Conservation (phyloP, 2,797 vertebrate species). For the Phalanger gymnotis region DNA sequence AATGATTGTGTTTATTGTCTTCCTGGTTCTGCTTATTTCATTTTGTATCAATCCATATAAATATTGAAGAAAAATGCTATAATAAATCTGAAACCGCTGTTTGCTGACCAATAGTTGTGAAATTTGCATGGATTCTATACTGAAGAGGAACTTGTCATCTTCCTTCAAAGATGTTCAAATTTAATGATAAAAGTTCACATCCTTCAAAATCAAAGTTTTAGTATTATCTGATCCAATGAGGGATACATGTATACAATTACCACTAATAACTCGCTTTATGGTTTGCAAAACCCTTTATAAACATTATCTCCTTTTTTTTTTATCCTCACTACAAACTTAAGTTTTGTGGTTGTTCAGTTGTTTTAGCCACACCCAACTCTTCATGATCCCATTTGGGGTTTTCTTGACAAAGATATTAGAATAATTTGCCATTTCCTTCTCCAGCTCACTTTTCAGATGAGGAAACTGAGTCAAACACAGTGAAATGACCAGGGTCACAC, state of each 20-base stretch:
- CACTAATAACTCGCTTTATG: background rate
- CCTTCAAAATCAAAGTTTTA: background rate
- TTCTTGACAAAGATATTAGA: background rate
- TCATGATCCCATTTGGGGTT: background rate
- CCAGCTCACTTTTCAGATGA: too few relatives aligned
- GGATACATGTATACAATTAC: background rate
- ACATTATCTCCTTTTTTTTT: background rate
- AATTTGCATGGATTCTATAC: background rate
- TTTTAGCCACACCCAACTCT: background rate
- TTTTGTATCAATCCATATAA: background rate
- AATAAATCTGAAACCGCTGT: background rate
- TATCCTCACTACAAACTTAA: background rate
- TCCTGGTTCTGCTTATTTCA: background rate
- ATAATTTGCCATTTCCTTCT: background rate
- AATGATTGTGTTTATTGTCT: background rate
- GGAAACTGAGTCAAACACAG: background rate
- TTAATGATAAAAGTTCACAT: background rate
- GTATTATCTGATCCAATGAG: background rate
- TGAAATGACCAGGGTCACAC: background rate
- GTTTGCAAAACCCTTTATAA: background rate
- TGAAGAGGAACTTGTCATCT: background rate
- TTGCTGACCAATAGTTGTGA: background rate
- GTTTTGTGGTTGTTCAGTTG: background rate
- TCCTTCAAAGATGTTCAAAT: background rate
- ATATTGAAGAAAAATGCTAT: background rate